Percentiles rank a stretch among this genome's conserved stretches.
Conservation (phyloP, 64 coral and sea anemone species). For the Pachyseris speciosa region DNA sequence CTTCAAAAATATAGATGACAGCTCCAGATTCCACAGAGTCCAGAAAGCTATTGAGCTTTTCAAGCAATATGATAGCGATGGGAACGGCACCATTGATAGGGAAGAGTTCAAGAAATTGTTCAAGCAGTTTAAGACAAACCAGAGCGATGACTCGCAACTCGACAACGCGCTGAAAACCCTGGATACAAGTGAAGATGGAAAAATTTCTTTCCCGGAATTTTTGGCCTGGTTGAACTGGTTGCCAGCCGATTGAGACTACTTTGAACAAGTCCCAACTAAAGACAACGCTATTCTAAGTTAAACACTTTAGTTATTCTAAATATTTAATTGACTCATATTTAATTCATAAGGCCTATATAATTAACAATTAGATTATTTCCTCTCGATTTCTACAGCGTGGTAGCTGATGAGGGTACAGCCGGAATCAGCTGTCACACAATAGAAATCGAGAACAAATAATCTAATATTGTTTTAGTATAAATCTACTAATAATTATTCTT, state of each 20-base stretch:
- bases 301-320: no score
- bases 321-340: no score
- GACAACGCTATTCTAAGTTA: no score
- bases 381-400: no score
- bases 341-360: no score
- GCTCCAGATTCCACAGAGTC: constrained; percentile 63
- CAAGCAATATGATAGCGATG: constrained; percentile 84
- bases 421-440: no score
- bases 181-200: constrained; percentile 87
- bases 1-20: constrained; percentile 63
- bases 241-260: constrained; percentile 28
- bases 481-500: no score
- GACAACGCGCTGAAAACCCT: constrained; percentile 61
- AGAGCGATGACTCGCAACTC: constrained; percentile 29
- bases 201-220: constrained; percentile 95
- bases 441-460: no score
- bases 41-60: constrained; percentile 83
- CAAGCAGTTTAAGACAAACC: not conserved
- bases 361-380: no score
- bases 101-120: constrained; percentile 82
- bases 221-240: constrained; percentile 94
- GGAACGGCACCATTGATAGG: constrained; percentile 81
- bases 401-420: no score
- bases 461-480: no score
- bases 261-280: no score